Conservation (phyloP, 2,797 vertebrate species). For the Galagoides demidoff region DNA sequence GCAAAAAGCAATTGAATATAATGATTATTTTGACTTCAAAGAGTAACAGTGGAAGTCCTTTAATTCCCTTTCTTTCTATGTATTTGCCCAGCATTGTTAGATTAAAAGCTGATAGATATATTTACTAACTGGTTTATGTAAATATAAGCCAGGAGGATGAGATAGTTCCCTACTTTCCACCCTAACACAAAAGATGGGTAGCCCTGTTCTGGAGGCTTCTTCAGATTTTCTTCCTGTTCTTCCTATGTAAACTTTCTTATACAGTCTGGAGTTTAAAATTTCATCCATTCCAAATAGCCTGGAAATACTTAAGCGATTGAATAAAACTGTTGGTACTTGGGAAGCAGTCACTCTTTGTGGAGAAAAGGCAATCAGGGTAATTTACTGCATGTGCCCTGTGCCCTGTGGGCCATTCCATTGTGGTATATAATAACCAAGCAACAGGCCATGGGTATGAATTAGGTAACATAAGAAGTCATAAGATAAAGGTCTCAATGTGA, state of each 20-base stretch:
- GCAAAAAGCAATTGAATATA: not conserved
- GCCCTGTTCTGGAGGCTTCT: not conserved
- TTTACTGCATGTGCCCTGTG: not conserved
- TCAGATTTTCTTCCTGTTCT: not conserved
- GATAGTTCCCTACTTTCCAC: not conserved
- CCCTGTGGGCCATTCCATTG: fast-evolving
- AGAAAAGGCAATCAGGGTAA: not conserved
- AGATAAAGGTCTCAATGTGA: not conserved
- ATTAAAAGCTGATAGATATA: not conserved
- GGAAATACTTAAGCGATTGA: not conserved
- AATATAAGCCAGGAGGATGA: not conserved
- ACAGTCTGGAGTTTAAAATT: not conserved
- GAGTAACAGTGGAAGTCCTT: not conserved
- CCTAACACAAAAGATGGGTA: not conserved
- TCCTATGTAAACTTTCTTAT: not conserved
- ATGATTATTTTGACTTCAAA: not conserved
- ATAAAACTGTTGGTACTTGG: not conserved
- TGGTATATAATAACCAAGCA: not conserved
- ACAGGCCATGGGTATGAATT: not conserved
- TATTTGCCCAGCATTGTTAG: not conserved
- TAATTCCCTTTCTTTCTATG: not conserved
- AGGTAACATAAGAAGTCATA: not conserved
- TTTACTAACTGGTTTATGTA: not conserved
- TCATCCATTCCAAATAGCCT: not conserved
- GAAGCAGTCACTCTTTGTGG: not conserved